A percentile compares a stretch with the other conserved stretches of the same genome.
Evolutionary conservation across 1,140 invertebrate genomes (phyloP).

Genomic region (Apis dorsata): DNA sequence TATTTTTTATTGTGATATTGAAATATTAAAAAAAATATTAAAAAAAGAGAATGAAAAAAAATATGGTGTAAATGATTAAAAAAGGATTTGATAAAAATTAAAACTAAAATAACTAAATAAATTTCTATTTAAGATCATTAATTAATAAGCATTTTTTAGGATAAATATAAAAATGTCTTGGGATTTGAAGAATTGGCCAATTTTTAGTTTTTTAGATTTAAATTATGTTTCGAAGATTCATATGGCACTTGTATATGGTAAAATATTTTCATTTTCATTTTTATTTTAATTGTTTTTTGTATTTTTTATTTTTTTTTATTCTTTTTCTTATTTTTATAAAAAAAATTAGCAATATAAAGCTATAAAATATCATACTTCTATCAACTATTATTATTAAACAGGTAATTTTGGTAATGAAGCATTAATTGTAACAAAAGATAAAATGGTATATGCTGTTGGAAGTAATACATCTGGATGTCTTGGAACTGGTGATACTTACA

Average conservation of each 20-base stretch:
- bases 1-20: too few species aligned
- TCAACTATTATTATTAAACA: conserved; percentile 40
- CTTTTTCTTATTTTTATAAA: neutral
- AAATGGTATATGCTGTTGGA: conserved; percentile 84
- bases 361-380: neutral
- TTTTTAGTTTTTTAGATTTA: conserved; percentile 82
- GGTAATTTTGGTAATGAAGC: conserved; percentile 84
- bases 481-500: conserved; percentile 82
- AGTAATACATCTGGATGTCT: conserved; percentile 83
- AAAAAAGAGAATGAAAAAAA: too few species aligned
- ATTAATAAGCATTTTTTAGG: neutral
- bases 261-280: neutral
- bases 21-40: too few species aligned
- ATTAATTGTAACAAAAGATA: conserved; percentile 83
- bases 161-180: conserved; percentile 62
- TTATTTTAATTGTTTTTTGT: neutral
- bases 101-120: neutral
- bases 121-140: neutral
- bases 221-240: neutral
- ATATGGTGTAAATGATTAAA: too few species aligned
- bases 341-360: neutral
- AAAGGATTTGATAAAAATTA: too few species aligned
- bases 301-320: too few species aligned
- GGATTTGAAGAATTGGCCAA: conserved; percentile 83
- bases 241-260: conserved; percentile 34